Evolutionary conservation across 2,888 invertebrate species (phyloP), one percentile per base, ranked within the genome.

Genomic region (Thecocarcelia acutangulata): DNA sequence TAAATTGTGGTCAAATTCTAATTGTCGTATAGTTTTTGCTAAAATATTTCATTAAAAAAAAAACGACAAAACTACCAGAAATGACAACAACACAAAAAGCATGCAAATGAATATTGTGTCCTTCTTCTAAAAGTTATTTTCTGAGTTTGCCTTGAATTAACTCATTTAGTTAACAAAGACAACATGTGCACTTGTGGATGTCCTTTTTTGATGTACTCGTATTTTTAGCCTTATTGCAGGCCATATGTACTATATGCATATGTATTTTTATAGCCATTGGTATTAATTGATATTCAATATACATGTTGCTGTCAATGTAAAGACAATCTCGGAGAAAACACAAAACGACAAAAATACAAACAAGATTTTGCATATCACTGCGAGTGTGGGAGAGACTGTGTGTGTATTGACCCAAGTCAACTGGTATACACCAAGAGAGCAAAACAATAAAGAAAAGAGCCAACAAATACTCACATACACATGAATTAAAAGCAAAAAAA

Each of bases 231-330:
- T 61, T 42, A 11, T 44, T 72, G 42, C 46, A 40, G 33, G 46
- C 24, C 42, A 28, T 66, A 13, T 42, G 33, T 59, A n/a, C n/a
- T n/a, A 13, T 19, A 13, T 37, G 37, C n/a, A 50, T 46, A 48
- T 70, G 37, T 59, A 5, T 24, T 21, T 40, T 17, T 50, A 59
- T 24, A 44, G 63, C n/a, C n/a, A 58, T 68, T 28, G 42, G 42
- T 68, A 75, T 75, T 76, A 76, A 76, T 76, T 76, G 75, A 59
- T 68, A 76, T 76, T 76, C 68, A 68, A 68, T 76, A 61, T 76
- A 37, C 59, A 76, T 76, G 68, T 68, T 68, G 75, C 44, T 59
- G 68, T 68, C 68, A 68, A 50, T 56, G 68, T 68, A 68, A 68
- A 68, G 44, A 21, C 40, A 5, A 42, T 6, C 37, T n/a, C 50